Conservation (phyloP, 2,113 vertebrate genomes). For the Oryzias celebensis region DNA sequence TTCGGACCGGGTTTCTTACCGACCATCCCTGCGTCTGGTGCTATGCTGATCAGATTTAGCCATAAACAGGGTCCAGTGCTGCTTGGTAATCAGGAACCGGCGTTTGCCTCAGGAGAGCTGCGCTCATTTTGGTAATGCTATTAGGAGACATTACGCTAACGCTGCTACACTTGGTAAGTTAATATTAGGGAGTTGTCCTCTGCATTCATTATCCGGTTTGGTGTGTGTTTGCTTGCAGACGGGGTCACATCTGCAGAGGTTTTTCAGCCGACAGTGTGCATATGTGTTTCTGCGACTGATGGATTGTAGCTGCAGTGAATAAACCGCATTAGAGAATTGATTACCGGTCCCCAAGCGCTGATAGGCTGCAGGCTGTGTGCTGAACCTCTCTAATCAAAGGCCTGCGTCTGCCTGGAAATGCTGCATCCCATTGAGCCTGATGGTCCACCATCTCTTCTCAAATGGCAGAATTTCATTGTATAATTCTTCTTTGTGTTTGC, state of each 20-base stretch:
- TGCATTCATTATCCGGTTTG: constrained; percentile 60
- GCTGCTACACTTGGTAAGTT: constrained; percentile 61
- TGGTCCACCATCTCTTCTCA: constrained; percentile 42
- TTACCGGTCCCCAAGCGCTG: constrained; percentile 75
- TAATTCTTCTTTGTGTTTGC: no score
- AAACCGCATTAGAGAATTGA: constrained; percentile 78
- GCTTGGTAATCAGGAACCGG: constrained; percentile 69
- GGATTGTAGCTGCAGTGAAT: constrained; percentile 57
- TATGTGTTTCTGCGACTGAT: constrained; percentile 23
- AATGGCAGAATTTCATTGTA: constrained; percentile 40
- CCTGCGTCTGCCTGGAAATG: constrained; percentile 68
- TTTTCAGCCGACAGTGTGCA: background rate
- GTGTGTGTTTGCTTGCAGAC: constrained; percentile 4
- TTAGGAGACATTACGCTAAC: constrained; percentile 62
- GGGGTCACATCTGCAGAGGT: constrained; percentile 8
- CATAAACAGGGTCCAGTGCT: constrained; percentile 52
- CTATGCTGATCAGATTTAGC: constrained; percentile 72
- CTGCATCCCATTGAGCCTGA: constrained; percentile 52
- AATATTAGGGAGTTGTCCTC: constrained; percentile 60
- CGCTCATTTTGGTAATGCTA: constrained; percentile 70
- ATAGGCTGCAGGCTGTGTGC: constrained; percentile 68
- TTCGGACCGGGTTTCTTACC: constrained; percentile 56
- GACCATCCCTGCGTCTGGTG: constrained; percentile 58
- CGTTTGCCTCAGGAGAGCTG: constrained; percentile 59
- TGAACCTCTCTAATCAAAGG: constrained; percentile 71